Evolutionary conservation across 2,888 invertebrate genomes (phyloP).

Genomic region (Gastracanthus pulcherrimus): DNA sequence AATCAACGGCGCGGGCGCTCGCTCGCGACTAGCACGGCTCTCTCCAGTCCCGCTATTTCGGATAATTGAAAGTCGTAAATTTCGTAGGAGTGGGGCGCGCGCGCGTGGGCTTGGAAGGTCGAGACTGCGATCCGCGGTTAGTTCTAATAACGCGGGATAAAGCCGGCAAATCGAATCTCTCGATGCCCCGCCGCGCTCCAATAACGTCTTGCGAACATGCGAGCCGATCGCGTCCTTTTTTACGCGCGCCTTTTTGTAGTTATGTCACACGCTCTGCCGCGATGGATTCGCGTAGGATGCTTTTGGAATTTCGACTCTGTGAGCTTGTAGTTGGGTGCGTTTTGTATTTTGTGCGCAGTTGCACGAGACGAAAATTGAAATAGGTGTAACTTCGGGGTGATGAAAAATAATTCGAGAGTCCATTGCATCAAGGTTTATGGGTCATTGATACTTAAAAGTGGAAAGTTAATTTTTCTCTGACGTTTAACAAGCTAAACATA

Average conservation of each 20-base stretch:
- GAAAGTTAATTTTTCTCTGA: no score
- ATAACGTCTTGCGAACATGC: conserved; percentile 24
- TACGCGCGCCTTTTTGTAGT: neutral
- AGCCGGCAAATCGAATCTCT: conserved; percentile 62
- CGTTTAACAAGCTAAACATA: no score
- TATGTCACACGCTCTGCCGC: neutral
- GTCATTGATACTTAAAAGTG: no score
- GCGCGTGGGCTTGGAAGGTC: neutral
- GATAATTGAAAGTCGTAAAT: conserved; percentile 60
- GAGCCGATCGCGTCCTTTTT: neutral
- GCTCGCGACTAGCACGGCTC: neutral
- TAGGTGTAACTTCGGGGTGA: no score
- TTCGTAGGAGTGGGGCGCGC: conserved; percentile 22
- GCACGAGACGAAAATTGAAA: no score
- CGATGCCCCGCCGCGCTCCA: conserved; percentile 16
- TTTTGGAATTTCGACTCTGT: no score
- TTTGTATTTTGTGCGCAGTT: no score
- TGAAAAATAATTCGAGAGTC: no score
- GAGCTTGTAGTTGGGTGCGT: no score
- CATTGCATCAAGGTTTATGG: no score
- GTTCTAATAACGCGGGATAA: conserved; percentile 34
- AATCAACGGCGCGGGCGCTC: conserved; percentile 14
- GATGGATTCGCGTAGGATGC: neutral
- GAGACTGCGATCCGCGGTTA: conserved; percentile 53
- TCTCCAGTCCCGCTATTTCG: conserved; percentile 37